These are phyloP conservation scores for Pseudoips prasinana DNA, from an alignment of 2,888 invertebrate species.

Conservation along the genomic window DNA sequence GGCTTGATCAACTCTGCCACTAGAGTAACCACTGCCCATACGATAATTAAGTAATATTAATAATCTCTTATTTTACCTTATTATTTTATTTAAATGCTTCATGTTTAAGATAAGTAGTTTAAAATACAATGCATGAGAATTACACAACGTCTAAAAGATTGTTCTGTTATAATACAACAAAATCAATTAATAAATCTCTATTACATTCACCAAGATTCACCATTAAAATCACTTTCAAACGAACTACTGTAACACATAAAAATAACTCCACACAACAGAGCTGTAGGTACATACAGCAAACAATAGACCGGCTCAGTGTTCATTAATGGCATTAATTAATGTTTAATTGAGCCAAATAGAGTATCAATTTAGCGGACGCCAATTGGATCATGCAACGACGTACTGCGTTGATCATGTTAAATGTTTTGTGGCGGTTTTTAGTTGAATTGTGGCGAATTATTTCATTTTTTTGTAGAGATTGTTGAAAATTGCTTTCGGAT, in stretches of 20 bases:
- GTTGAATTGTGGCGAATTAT: neutral
- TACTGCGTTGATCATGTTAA: neutral
- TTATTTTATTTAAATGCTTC: too few relatives aligned
- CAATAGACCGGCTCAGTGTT: conserved; percentile 66
- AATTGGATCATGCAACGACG: conserved; percentile 70
- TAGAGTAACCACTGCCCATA: too few relatives aligned
- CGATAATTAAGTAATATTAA: too few relatives aligned
- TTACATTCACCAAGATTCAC: too few relatives aligned
- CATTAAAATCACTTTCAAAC: conserved; percentile 1
- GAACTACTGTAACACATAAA: conserved; percentile 20
- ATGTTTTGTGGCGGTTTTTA: neutral
- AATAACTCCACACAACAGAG: conserved; percentile 15
- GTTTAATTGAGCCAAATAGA: conserved; percentile 79
- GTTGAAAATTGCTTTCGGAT: neutral
- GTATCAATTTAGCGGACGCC: conserved; percentile 76
- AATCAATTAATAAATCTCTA: too few relatives aligned
- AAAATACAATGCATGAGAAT: too few relatives aligned
- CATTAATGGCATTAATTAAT: conserved; percentile 78
- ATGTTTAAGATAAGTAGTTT: too few relatives aligned
- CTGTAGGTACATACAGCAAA: conserved; percentile 25
- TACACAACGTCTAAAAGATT: too few relatives aligned
- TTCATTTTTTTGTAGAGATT: conserved; percentile 1
- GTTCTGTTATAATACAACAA: too few relatives aligned
- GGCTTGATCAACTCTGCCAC: too few relatives aligned
- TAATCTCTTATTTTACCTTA: too few relatives aligned